These are phyloP conservation scores for Neogale vison DNA, from an alignment of 2,113 vertebrate species.

Conservation along the genomic window DNA sequence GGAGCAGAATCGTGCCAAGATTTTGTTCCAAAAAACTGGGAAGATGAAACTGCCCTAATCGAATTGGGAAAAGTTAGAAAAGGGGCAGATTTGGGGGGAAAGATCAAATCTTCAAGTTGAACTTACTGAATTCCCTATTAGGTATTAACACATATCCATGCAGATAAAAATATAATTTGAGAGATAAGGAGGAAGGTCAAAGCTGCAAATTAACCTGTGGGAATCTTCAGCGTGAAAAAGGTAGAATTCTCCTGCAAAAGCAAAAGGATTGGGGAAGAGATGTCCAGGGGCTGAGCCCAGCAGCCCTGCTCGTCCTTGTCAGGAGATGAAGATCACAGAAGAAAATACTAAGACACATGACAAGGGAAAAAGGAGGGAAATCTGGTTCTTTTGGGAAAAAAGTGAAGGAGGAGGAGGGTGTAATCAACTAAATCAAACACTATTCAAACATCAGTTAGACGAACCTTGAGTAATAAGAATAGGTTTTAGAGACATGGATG, in stretches of 20 bases:
- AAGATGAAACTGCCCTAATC: neutral
- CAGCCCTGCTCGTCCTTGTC: fast-evolving
- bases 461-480: neutral
- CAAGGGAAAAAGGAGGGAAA: neutral
- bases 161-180: neutral
- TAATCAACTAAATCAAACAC: neutral
- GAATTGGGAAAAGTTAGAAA: neutral
- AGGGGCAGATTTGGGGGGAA: neutral
- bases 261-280: neutral
- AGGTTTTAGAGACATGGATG: neutral
- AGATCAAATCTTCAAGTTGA: neutral
- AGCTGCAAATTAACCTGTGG: neutral
- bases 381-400: neutral
- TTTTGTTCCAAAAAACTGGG: neutral
- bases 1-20: neutral
- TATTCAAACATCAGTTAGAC: too few species aligned
- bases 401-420: neutral
- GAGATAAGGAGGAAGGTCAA: neutral
- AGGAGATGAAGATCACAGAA: neutral
- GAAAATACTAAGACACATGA: neutral
- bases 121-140: neutral
- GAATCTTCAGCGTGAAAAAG: neutral
- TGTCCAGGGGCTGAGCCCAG: neutral
- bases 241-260: neutral
- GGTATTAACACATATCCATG: neutral